Percentiles rank a stretch among this genome's conserved stretches.
phyloP scores from a whole-genome alignment of 1,140 invertebrate genomes.

The Harlomillsia oculata region DNA sequence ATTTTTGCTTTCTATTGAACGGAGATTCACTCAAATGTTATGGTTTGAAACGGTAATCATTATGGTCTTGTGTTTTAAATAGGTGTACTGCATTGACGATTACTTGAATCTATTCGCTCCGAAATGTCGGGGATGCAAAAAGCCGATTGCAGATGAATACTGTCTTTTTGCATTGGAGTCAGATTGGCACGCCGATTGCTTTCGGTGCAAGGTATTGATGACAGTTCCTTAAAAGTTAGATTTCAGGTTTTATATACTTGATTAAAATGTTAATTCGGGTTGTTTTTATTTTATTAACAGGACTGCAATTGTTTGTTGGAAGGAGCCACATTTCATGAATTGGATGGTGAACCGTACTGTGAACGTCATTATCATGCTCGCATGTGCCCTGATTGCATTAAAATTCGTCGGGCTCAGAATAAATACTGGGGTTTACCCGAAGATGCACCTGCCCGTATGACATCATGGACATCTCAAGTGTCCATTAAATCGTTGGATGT shows the following conservation, averaged over 20 bases:
- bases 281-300: slow-evolving; percentile 36
- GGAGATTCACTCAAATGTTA: slow-evolving; percentile 60
- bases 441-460: background rate
- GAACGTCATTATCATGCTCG: slow-evolving; percentile 35
- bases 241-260: too few species aligned
- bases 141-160: slow-evolving; percentile 51
- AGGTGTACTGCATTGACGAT: slow-evolving; percentile 44
- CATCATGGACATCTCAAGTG: slow-evolving; percentile 11
- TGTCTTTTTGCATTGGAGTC: slow-evolving; percentile 56
- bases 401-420: slow-evolving; percentile 28
- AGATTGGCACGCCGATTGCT: slow-evolving; percentile 60
- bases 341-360: slow-evolving; percentile 40
- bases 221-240: background rate
- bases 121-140: slow-evolving; percentile 53
- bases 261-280: background rate
- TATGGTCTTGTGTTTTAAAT: background rate
- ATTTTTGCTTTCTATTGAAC: slow-evolving; percentile 49
- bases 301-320: slow-evolving; percentile 45
- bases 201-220: slow-evolving; percentile 51
- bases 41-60: slow-evolving; percentile 52
- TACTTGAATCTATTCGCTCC: slow-evolving; percentile 56
- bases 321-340: slow-evolving; percentile 45
- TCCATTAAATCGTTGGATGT: slow-evolving; percentile 11
- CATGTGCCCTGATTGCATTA: slow-evolving; percentile 34
- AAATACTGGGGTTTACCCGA: slow-evolving; percentile 22